Evolutionary conservation across 2,113 vertebrate genomes (phyloP).

Genomic region (Zosterops lateralis): DNA sequence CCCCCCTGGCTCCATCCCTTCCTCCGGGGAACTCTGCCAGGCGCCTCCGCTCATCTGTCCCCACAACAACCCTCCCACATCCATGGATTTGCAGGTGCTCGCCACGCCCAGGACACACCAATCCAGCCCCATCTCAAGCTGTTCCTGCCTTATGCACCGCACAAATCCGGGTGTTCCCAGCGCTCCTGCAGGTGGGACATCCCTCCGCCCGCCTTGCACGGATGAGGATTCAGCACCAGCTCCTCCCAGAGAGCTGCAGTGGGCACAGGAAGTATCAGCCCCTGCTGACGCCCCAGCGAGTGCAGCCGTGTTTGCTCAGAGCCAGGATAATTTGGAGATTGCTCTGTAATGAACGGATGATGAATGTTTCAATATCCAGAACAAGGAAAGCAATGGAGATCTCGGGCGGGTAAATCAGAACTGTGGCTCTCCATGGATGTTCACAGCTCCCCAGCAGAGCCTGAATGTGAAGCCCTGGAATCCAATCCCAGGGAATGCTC

Average conservation of each 20-base stretch:
- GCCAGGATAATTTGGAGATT: not conserved
- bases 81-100: accelerated
- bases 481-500: not conserved
- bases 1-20: not conserved
- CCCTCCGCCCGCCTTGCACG: not conserved
- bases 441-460: not conserved
- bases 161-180: accelerated
- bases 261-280: not conserved
- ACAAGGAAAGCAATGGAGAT: constrained; percentile 1
- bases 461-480: accelerated
- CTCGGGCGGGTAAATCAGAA: not conserved
- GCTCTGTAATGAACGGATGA: constrained; percentile 46
- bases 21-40: not conserved
- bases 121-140: not conserved
- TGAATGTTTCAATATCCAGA: constrained; percentile 22
- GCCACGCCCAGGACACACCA: not conserved
- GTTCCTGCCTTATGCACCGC: accelerated
- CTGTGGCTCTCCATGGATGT: accelerated
- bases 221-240: not conserved
- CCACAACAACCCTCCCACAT: accelerated
- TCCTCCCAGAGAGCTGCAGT: not conserved
- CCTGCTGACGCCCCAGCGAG: not conserved
- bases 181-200: not conserved
- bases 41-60: accelerated
- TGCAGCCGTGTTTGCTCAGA: not conserved